Percentiles rank a stretch among this genome's conserved stretches.
Conservation (phyloP, 2,113 vertebrate species). For the Oxyura jamaicensis region DNA sequence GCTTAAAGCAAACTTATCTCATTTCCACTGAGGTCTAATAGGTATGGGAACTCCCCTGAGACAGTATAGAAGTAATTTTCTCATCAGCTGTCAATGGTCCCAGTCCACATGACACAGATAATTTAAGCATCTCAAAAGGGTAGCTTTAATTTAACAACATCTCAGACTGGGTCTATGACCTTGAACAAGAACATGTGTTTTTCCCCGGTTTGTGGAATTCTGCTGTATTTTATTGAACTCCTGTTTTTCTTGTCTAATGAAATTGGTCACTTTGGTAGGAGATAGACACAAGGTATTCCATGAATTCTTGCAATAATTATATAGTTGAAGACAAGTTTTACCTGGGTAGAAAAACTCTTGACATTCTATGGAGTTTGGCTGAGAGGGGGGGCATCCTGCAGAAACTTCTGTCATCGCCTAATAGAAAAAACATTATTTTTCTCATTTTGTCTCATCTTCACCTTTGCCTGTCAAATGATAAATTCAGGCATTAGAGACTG, state of each 20-base stretch:
- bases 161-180: not conserved
- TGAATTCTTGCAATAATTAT: not conserved
- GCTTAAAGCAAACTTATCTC: conserved; percentile 65
- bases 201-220: not conserved
- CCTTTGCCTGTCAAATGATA: not conserved
- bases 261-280: not conserved
- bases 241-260: not conserved
- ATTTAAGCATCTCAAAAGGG: conserved; percentile 21
- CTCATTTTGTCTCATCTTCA: not conserved
- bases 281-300: not conserved
- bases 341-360: not conserved
- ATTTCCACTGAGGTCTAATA: conserved; percentile 55
- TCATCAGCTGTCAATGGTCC: conserved; percentile 61
- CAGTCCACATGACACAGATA: conserved; percentile 31
- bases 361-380: not conserved
- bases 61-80: conserved; percentile 59
- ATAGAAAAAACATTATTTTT: not conserved
- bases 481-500: not conserved
- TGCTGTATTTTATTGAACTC: not conserved
- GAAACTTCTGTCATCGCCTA: not conserved
- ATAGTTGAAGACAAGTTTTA: not conserved
- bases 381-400: not conserved
- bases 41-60: conserved; percentile 44
- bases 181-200: conserved; percentile 12
- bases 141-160: conserved; percentile 31